Evolutionary conservation across 2,797 vertebrate genomes (phyloP).

Genomic region (Halcyon leucocephala): DNA sequence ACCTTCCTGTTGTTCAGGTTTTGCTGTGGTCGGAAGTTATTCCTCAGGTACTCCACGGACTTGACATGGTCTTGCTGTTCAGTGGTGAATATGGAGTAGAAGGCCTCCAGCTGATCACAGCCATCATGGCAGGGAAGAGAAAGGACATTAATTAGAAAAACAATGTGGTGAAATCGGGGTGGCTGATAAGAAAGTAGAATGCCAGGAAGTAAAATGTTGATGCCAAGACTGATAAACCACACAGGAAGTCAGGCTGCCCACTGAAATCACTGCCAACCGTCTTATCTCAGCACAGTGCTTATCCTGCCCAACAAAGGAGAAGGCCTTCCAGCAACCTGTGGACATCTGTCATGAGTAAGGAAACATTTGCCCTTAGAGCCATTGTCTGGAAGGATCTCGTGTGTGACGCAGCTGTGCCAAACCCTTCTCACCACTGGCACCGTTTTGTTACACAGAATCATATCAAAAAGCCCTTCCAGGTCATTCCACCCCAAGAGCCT

Average conservation of each 20-base stretch:
- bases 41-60: constrained; percentile 95
- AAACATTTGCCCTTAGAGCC: not conserved
- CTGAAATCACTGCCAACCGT: constrained; percentile 65
- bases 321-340: not conserved
- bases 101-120: constrained; percentile 89
- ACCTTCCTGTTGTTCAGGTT: constrained; percentile 87
- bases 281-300: constrained; percentile 65
- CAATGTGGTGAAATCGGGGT: constrained; percentile 14
- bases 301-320: constrained; percentile 38
- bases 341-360: not conserved
- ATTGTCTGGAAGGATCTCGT: not conserved
- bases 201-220: constrained; percentile 39
- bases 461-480: not conserved
- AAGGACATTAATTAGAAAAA: constrained; percentile 64
- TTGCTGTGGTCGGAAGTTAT: constrained; percentile 94
- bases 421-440: not conserved
- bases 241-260: constrained; percentile 70
- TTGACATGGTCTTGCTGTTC: constrained; percentile 98
- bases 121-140: constrained; percentile 27
- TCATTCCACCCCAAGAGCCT: not conserved
- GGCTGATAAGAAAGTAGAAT: constrained; percentile 50
- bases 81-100: constrained; percentile 98
- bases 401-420: not conserved
- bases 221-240: constrained; percentile 44
- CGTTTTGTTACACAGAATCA: rapidly evolving